Base-by-base conservation (phyloP, 2,113 vertebrate genomes). In the Sceloporus tristichus region DNA sequence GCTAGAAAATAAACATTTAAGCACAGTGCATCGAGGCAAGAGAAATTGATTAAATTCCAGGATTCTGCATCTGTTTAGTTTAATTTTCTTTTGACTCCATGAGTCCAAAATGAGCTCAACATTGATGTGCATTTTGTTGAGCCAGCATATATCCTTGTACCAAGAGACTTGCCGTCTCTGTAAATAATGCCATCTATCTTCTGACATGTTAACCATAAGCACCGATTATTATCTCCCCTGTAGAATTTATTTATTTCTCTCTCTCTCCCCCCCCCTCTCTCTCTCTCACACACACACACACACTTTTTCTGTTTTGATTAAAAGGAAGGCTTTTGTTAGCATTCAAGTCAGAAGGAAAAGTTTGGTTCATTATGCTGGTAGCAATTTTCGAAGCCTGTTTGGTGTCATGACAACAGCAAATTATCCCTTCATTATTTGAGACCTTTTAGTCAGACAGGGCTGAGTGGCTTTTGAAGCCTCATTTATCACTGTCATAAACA, bases 41-140 rank as follows among this genome's bases (percentile, higher is more conserved):
- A 91, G 93, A 94, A 94, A 94, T 85, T 93, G 92, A 95, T 94
- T 89, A 79, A 79, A 92, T 83, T 89, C 81, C 83, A 93, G 92
- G 88, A 82, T 90, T 84, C 84, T 2, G 89, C 90, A 94, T 91
- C 91, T 95, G 92, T 94, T 95, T 82, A 2, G 73, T 82, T 85
- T 84, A n/a, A 16, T 42, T 25, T 13, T 88, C 93, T 91, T 89
- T 91, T 90, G 40, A 88, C 13, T 53, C 71, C 91, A 79, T 27
- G 21, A 88, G 75, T 70, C 87, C 1, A 9, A 85, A 66, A 79
- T 82, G 88, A 84, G 85, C 11, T 10, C 56, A 88, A 92, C 80
- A 87, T 27, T 0, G 0, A 87, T 88, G 71, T 2, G 0, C 10
- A 42, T 23, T 25, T 65, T 85, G 68, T 0, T 89, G 88, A 94